Evolutionary conservation across 2,888 invertebrate species (phyloP), one percentile per base, ranked within the genome.

Genomic region (Calliopum simillimum): DNA sequence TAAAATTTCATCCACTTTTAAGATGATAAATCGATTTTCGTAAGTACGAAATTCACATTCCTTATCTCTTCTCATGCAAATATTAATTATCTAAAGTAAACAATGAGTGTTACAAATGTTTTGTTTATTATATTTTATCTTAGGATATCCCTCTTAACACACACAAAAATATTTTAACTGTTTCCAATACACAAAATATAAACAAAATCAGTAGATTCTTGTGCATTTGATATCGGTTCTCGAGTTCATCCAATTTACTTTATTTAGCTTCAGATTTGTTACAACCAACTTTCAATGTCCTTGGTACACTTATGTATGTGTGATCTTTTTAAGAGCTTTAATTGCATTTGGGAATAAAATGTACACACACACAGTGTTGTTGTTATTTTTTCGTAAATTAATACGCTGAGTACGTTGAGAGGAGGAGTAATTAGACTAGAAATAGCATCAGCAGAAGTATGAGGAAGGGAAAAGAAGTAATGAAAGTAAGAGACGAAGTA

Each of bases 311-410:
- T 33, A 33, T 8, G 0, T 6, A 33, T 33, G 63, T 25, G 62
- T 25, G 49, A 41, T 41, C 59, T 33, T 59, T 59, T 25, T 25
- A 13, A 64, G 41, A 33, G 51, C 64, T 16, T 51, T 64, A 64
- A 64, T 64, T 64, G 64, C 64, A 64, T 64, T 51, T 23, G 64
- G 64, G 64, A 64, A 64, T 64, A 51, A 41, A 41, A 19, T 51
- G 49, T 51, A 51, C 51, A 64, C 49, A 25, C 51, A 64, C 49
- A 25, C 33, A 33, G 5, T 33, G 33, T 41, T 61, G 21, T 46
- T 59, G 16, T 63, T 63, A 33, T 23, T 63, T 63, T n/a, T 49
- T 25, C 14, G 63, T 5, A 49, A 25, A 63, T 49, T 49, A 63
- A 49, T 49, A 25, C 33, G 25, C 19, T 16, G 64, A 8, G 33